Conservation (phyloP, 2,797 vertebrate species). For the Mus spretus region DNA sequence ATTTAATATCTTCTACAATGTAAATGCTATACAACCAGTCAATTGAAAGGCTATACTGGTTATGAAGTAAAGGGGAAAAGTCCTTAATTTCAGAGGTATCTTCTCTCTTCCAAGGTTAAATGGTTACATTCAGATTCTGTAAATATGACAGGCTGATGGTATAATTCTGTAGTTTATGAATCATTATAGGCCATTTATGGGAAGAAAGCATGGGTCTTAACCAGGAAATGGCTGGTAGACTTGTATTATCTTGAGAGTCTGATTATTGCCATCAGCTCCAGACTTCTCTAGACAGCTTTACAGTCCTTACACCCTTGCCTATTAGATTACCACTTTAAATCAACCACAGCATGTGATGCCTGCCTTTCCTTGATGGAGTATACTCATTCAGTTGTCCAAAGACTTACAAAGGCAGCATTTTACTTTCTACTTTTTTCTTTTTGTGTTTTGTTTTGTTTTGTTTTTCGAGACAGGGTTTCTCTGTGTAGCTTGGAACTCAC, state of each 20-base stretch:
- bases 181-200: neutral
- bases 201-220: neutral
- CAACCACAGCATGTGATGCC: neutral
- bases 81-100: neutral
- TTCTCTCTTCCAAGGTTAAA: neutral
- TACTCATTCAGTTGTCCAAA: neutral
- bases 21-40: neutral
- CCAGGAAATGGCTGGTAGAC: neutral
- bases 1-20: neutral
- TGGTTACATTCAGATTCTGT: neutral
- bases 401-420: constrained; percentile 38
- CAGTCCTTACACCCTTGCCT: neutral
- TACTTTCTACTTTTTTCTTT: no score
- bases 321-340: constrained; percentile 47
- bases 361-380: neutral
- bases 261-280: neutral
- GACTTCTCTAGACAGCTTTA: neutral
- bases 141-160: no score
- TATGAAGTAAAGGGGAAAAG: neutral
- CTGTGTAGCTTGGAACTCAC: no score
- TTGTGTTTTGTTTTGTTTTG: no score
- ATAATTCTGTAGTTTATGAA: neutral
- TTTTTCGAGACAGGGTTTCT: no score
- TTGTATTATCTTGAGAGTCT: neutral
- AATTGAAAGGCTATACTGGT: neutral